Conservation (phyloP, 1,140 invertebrate species). For the Pygmarrhopalites habei region DNA sequence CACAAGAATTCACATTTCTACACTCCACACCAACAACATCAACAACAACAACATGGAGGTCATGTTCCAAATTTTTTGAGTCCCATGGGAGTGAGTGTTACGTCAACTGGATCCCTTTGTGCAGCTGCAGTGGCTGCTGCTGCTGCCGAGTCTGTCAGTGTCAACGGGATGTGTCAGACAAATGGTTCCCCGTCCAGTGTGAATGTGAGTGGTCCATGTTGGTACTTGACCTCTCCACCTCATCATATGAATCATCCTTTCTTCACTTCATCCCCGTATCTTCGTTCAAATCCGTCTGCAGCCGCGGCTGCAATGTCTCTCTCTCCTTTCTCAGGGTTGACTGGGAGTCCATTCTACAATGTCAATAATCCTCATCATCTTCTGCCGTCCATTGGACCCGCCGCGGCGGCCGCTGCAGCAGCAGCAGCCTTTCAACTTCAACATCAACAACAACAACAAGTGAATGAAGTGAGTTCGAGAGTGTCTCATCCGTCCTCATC, state of each 20-base stretch:
- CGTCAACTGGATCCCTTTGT: too few species aligned
- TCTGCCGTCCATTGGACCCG: too few species aligned
- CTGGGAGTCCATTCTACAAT: too few species aligned
- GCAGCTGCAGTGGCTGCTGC: too few species aligned
- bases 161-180: too few species aligned
- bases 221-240: constrained; percentile 22
- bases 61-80: too few species aligned
- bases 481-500: background rate
- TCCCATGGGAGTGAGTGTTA: too few species aligned
- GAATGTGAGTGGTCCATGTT: too few species aligned
- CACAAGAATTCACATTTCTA: background rate
- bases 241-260: background rate
- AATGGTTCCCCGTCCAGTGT: too few species aligned
- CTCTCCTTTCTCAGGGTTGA: constrained; percentile 1
- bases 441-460: background rate
- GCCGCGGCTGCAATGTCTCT: background rate
- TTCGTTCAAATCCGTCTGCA: background rate
- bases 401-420: background rate
- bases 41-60: background rate
- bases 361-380: background rate
- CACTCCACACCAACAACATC: constrained; percentile 1
- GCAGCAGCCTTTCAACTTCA: background rate
- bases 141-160: too few species aligned
- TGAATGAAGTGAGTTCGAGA: background rate
- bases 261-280: constrained; percentile 23